Percentiles rank a stretch among this genome's conserved stretches.
Conservation (phyloP, 2,797 vertebrate genomes). For the Lacerta agilis region DNA sequence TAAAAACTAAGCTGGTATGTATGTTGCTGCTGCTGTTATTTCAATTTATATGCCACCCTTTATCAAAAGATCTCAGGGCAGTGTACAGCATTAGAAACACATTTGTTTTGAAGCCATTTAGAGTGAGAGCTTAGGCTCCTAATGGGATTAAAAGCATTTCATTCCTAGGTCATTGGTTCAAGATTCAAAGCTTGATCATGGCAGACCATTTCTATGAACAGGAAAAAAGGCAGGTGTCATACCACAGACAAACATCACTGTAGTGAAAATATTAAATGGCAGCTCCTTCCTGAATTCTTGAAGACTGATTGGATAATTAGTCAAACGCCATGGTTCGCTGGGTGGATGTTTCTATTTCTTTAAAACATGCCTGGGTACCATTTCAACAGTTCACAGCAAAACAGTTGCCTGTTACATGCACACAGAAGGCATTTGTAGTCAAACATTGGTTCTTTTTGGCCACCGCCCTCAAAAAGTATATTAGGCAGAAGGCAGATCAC, state of each 20-base stretch:
- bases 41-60: too few species aligned
- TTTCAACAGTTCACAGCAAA: not conserved
- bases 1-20: not conserved
- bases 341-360: not conserved
- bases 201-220: not conserved
- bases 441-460: not conserved
- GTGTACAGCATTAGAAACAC: not conserved
- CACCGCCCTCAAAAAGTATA: not conserved
- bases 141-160: not conserved
- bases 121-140: not conserved
- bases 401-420: not conserved
- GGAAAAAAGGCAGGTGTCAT: not conserved
- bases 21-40: too few species aligned
- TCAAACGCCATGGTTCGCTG: not conserved
- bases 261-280: not conserved
- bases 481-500: not conserved
- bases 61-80: too few species aligned
- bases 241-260: not conserved
- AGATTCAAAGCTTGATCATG: conserved; percentile 2
- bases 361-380: not conserved
- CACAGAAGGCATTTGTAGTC: not conserved
- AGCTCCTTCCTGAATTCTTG: not conserved
- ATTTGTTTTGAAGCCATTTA: not conserved
- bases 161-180: conserved; percentile 18
- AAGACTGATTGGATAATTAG: not conserved